phyloP scores from a whole-genome alignment of 1,140 invertebrate genomes.

The Chrysomallon squamiferum region DNA sequence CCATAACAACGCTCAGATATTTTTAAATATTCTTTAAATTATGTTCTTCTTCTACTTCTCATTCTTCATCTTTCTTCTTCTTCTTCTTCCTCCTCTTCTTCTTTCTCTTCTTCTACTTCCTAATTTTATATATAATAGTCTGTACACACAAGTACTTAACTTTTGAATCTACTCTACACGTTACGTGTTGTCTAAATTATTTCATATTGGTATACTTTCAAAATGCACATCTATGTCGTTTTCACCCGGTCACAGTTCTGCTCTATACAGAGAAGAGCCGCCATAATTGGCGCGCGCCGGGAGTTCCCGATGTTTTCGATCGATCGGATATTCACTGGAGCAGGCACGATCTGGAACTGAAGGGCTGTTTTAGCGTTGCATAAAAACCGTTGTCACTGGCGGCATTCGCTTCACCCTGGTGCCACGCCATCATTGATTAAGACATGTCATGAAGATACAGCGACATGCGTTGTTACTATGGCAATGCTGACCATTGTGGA shows the following conservation, averaged over 20 bases:
- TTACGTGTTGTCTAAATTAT: too few species aligned
- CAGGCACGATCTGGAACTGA: neutral
- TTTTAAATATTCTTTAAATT: neutral
- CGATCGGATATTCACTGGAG: neutral
- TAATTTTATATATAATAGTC: too few species aligned
- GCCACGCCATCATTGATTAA: slow-evolving; percentile 2
- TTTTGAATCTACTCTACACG: too few species aligned
- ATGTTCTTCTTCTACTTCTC: too few species aligned
- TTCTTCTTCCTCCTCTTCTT: too few species aligned
- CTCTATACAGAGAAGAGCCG: neutral
- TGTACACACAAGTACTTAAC: too few species aligned
- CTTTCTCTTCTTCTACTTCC: too few species aligned
- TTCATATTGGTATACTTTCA: too few species aligned
- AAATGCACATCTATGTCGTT: too few species aligned
- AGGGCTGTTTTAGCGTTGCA: neutral
- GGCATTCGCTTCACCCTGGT: neutral
- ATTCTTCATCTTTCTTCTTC: too few species aligned
- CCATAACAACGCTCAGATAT: neutral
- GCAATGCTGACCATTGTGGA: neutral
- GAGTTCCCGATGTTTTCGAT: neutral
- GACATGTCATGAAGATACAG: neutral
- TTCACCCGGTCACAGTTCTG: too few species aligned
- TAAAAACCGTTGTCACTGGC: neutral
- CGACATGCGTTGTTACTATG: neutral
- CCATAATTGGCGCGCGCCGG: neutral